Base-by-base conservation (phyloP, 2,797 vertebrate species). In the Alosa sapidissima region DNA sequence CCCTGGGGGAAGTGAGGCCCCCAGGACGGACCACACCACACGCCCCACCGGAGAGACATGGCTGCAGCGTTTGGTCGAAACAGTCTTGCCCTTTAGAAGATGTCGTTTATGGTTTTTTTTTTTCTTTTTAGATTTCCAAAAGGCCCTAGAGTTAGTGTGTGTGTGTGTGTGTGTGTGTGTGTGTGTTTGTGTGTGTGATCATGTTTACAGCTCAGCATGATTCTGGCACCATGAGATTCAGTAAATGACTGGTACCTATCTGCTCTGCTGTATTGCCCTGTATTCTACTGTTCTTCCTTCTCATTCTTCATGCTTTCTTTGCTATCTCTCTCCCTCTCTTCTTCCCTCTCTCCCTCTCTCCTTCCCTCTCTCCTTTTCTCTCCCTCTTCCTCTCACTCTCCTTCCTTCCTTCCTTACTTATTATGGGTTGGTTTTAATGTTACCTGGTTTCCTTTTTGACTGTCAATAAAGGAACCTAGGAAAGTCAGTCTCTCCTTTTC, bases 1-100 rank as follows among this genome's bases (percentile, higher is more conserved):
- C 78, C 83, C 72, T 47, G 75, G 82, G 85, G 87, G 51, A 13
- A 10, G 5, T 65, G 48, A 45, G 52, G 60, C 84, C 86, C 19
- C 55, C 21, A 16, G 54, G 14, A 8, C 54, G 4, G 55, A 21
- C 55, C 55, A 58, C 55, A 58, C 19, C 51, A 52, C 51, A 52
- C 51, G 11, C 19, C 5, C 54, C 54, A 55, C 52, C 16, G 9
- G 49, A 11, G 49, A 51, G 52, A 10, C 52, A 19, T 16, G 52
- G 52, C 55, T 0, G 52, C 52, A 55, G 14, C 11, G 52, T 19
- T 55, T 55, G 55, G 55, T 58, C 5, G 55, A 58, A n/a, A 58
- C 16, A 7, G 4, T n/a, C 19, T 21, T 58, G 19, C 5, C 55
- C 5, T 58, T 58, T 52, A 52, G 51, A 52, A 14, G 13, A 14